phyloP scores from a whole-genome alignment of 2,113 vertebrate species.

The Percopsis transmontana region DNA sequence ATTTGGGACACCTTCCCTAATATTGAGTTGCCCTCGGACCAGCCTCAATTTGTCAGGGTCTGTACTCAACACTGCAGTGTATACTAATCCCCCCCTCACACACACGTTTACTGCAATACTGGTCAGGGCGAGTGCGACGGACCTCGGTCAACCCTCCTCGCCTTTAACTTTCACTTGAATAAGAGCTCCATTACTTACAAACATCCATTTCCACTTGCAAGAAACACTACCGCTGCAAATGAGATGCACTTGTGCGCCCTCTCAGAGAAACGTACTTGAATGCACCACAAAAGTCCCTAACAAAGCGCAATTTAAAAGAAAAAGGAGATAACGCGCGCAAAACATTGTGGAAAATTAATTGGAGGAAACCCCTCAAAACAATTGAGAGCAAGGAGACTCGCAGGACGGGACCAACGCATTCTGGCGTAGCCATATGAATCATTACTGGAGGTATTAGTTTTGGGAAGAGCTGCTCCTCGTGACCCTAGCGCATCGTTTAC shows the following conservation, averaged over 20 bases:
- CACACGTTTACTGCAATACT: too few species aligned
- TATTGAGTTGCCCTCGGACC: too few species aligned
- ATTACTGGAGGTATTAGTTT: slow-evolving; percentile 44
- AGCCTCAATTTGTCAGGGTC: too few species aligned
- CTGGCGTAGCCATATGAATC: slow-evolving; percentile 69
- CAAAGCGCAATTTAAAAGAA: slow-evolving; percentile 47
- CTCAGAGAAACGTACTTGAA: slow-evolving; percentile 30
- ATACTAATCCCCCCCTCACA: too few species aligned
- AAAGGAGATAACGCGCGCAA: background rate
- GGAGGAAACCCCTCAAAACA: slow-evolving; percentile 66
- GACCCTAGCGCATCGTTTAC: slow-evolving; percentile 14
- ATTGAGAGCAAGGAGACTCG: slow-evolving; percentile 62
- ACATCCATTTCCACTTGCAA: background rate
- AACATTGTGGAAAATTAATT: background rate
- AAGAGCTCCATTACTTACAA: background rate
- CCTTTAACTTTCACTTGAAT: too few species aligned
- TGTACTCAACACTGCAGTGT: too few species aligned
- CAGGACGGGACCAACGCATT: slow-evolving; percentile 45
- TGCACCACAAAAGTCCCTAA: slow-evolving; percentile 35
- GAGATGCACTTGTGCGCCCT: slow-evolving; percentile 18
- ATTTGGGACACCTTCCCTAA: too few species aligned
- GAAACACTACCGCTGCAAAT: slow-evolving; percentile 55
- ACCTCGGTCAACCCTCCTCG: too few species aligned
- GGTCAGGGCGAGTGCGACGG: too few species aligned
- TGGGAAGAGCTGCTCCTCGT: slow-evolving; percentile 21